phyloP scores from a whole-genome alignment of 2,888 invertebrate genomes.

The Eledona agricola region DNA sequence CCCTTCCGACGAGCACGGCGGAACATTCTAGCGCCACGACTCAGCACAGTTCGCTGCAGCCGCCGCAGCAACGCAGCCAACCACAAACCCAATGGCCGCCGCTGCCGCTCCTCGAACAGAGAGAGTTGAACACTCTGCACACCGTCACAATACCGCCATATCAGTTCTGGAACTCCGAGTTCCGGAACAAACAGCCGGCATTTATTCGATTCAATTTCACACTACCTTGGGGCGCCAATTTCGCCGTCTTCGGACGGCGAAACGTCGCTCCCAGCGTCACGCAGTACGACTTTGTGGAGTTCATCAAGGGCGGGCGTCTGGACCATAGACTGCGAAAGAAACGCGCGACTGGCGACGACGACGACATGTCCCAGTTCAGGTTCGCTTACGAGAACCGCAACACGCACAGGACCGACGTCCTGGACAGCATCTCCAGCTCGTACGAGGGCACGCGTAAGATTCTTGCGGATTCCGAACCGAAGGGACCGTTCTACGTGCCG shows the following conservation, averaged over 20 bases:
- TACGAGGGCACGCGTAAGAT: constrained; percentile 64
- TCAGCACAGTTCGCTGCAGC: constrained; percentile 68
- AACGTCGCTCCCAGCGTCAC: constrained; percentile 97
- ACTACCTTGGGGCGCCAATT: constrained; percentile 91
- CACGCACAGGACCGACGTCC: constrained; percentile 58
- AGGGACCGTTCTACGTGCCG: constrained; percentile 62
- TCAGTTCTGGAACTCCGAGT: constrained; percentile 94
- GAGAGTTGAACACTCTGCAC: constrained; percentile 85
- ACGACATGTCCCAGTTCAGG: constrained; percentile 47
- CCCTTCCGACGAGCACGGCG: constrained; percentile 75
- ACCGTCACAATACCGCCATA: constrained; percentile 87
- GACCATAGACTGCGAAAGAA: constrained; percentile 74
- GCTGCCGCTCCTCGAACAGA: constrained; percentile 76
- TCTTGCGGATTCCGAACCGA: constrained; percentile 62
- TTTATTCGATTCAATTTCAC: constrained; percentile 84
- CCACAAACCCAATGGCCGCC: constrained; percentile 76
- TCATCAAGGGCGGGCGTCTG: constrained; percentile 85
- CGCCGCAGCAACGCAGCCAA: constrained; percentile 76
- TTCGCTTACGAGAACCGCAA: constrained; percentile 53
- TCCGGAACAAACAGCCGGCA: constrained; percentile 89
- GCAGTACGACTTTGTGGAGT: constrained; percentile 96
- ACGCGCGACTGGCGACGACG: constrained; percentile 33
- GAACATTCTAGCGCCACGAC: constrained; percentile 71
- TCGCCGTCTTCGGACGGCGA: constrained; percentile 94
- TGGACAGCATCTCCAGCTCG: constrained; percentile 62